Conservation (phyloP, 2,797 vertebrate genomes). For the Sebastes umbrosus region DNA sequence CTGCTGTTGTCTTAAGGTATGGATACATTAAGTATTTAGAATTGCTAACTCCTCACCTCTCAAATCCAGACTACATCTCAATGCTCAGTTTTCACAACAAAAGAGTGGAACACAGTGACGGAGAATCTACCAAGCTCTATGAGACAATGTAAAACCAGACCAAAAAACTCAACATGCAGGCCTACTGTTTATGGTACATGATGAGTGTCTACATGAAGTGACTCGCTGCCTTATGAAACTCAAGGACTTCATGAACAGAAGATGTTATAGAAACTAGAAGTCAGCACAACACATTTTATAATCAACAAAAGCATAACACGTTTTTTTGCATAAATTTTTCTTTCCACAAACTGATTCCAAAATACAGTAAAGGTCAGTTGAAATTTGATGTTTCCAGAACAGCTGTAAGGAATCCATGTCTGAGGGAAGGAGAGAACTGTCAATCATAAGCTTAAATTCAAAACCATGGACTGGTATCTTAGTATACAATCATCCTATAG, state of each 20-base stretch:
- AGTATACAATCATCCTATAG: background rate
- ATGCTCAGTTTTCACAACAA: background rate
- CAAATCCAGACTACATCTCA: background rate
- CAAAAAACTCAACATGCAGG: background rate
- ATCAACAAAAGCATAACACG: background rate
- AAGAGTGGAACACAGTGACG: background rate
- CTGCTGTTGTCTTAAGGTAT: conserved; percentile 81
- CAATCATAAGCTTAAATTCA: background rate
- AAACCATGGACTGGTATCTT: background rate
- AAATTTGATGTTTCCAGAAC: background rate
- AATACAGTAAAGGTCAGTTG: background rate
- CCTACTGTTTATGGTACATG: background rate
- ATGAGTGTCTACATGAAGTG: background rate
- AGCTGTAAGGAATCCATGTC: background rate
- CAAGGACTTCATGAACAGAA: background rate
- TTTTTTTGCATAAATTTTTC: background rate
- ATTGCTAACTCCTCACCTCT: background rate
- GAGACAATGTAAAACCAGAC: background rate
- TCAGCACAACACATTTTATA: background rate
- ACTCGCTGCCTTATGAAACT: background rate
- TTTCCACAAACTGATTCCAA: background rate
- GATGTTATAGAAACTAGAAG: background rate
- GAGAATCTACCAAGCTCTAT: background rate
- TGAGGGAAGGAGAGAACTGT: background rate
- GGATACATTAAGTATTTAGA: background rate